Evolutionary conservation across 2,888 invertebrate species (phyloP), one percentile per base, ranked within the genome.

Genomic region (Drepana falcataria): DNA sequence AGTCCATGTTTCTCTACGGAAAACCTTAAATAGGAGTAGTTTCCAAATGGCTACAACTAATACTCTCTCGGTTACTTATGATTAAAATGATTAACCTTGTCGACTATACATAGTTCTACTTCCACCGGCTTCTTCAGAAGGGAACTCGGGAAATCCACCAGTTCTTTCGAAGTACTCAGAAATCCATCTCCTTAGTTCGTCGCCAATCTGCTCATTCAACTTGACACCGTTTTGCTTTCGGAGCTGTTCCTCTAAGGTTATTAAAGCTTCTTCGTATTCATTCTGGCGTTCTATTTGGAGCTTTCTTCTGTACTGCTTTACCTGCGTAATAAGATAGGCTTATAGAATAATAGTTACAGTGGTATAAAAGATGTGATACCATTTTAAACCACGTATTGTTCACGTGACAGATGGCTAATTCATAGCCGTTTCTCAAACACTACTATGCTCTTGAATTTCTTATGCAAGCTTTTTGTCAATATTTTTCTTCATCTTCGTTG

Each of bases 111-210:
- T 94, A 59, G 95, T 92, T 65, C 95, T 92, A 0, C 98, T 98
- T 0, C 98, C 97, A 4, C 98, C 98, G 66, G 96, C 95, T 73
- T 98, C 98, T 61, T 96, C 97, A 2, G 96, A 95, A 0, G 98
- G 98, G 69, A 97, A 94, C 65, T 98, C 98, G 0, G 99, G 98
- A 71, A 98, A 94, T 74, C 95, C 95, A 35, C 95, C 96, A 3
- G 96, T 96, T 69, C 95, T 94, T 47, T 95, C 93, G 80, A 95
- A 95, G 75, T 95, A 96, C 65, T 96, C 95, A 63, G 94, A 93
- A 59, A 98, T 94, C 97, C 98, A 98, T 58, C 94, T 93, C 59
- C 98, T 92, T 35, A 98, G 93, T 87, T 98, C 97, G 72, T 95
- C 96, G 61, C 95, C 94, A 69, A 98, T 95, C 64, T 95, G 95